Evolutionary conservation across 2,888 invertebrate genomes (phyloP), one percentile per base, ranked within the genome.

Genomic region (Vanessa cardui): DNA sequence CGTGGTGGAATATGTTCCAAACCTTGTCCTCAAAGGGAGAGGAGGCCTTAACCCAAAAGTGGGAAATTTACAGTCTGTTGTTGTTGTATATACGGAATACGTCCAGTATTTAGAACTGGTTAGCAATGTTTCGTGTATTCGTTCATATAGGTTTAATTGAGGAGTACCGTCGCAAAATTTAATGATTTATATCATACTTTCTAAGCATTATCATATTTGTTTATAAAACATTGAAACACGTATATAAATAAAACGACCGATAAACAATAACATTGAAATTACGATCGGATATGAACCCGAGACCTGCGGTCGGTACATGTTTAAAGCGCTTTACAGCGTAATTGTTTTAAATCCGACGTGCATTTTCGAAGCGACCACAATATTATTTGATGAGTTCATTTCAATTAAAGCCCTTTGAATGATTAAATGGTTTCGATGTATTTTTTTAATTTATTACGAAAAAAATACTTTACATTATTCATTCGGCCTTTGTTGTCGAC

Each of bases 321-420:
- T 68, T 72, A 72, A 72, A 72, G 44, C 70, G 62, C 70, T 70
- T 70, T 63, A 58, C 66, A 63, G 66, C 54, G 65, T 67, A 65
- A 74, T 74, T 73, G 68, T 72, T 67, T 70, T 70, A 72, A 74
- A 73, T 72, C 66, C 69, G 64, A n/a, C 66, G 50, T 64, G 64
- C 68, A 68, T 68, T 73, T 60, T 72, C 16, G 66, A 26, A 54
- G 47, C 21, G 44, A 73, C 75, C 73, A 67, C 75, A 72, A 67
- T 66, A 69, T 69, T 61, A 70, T 71, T 71, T 73, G 74, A 73
- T 67, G 69, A 71, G 71, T 67, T 66, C 69, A 59, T 71, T 73
- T 71, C 63, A 73, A 73, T 73, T 73, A 69, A 65, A 60, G 59
- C 21, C 47, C 49, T 58, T 49, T 58, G 26, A 12, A 39, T 59